Evolutionary conservation across 1,140 invertebrate genomes (phyloP), one percentile per base, ranked within the genome.

Genomic region (Temnothorax nylanderi): DNA sequence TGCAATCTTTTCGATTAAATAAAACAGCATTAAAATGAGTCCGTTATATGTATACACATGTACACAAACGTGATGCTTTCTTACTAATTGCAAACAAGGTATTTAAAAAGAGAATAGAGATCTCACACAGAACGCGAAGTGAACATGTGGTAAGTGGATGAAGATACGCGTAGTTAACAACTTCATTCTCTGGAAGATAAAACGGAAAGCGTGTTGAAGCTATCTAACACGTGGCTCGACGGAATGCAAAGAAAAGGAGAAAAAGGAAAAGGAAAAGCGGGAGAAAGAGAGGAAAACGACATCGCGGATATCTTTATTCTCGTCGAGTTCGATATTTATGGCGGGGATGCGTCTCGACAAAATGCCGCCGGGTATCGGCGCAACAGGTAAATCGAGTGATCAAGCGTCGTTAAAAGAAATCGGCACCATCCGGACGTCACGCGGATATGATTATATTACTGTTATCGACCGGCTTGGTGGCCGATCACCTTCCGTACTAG

Each of bases 321-420:
- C n/a, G 34, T 49, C 26, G 41, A 37, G 11, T 84, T 13, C 16
- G 69, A 74, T 84, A 82, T 82, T 82, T 82, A 74, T 84, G 32
- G 21, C 41, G 18, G 54, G 10, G 41, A 18, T 44, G 65, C 64
- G 54, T 56, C 34, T 60, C 37, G 51, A 3, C 65, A 44, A 78
- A 64, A 26, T 62, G 60, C 60, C 44, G 13, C 26, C 65, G 16
- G 13, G 16, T 37, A 32, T 21, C 58, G 58, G 41, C 32, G 74
- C 82, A 78, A 78, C 82, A 77, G 82, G 82, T 85, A 85, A 85
- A 85, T 78, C 74, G 41, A 74, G 69, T 37, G 72, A 74, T 84
- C 69, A 37, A 62, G 54, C 18, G 54, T 84, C 69, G 69, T 84
- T 84, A 74, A 82, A 60, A 82, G 80, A 82, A 82, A 74, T 74